Base-by-base conservation (phyloP, 2,888 invertebrate genomes). In the Allygus modestus region DNA sequence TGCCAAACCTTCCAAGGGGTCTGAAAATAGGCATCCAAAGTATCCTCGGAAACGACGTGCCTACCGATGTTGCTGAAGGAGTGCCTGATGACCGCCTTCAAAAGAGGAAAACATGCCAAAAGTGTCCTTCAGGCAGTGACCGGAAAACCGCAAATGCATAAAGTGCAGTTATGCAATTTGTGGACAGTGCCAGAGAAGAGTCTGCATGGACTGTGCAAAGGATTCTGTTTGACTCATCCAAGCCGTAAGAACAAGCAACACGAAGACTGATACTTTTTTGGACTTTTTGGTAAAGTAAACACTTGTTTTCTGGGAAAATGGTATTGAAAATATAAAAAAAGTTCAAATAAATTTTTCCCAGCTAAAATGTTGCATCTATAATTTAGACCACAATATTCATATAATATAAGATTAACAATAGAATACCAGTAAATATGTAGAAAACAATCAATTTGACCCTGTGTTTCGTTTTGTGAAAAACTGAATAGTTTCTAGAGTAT, bases 1-100 rank as follows among this genome's bases (percentile, higher is more conserved):
- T 26, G 7, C 12, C 26, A 26, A 81, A 81, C 58, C 81, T 81
- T 20, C 81, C 81, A 54, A 58, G 81, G 20, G n/a, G 37, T n/a
- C 46, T 81, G 81, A 81, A 81, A n/a, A 28, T 23, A 17, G 65
- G 20, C 15, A 65, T 65, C 65, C 20, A 65, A 23, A 65, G 26
- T n/a, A 23, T 65, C 26, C 65, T 65, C 23, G 65, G 65, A 65
- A 58, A 58, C 23, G 58, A 37, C 37, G 51, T 51, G 51, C 12
- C n/a, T 17, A 17, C 12, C 15, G 15, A 51, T 11, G 15, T 17
- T 23, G 20, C 26, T 65, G 65, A n/a, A n/a, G 65, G 65, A 65
- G 65, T n/a, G 20, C 26, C 26, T 65, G 65, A 65, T 23, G 65
- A 65, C 26, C 31, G 26, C 12, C 17, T 65, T 1, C 23, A n/a